Conservation (phyloP, 2,888 invertebrate genomes). For the Ormyrus labotus region DNA sequence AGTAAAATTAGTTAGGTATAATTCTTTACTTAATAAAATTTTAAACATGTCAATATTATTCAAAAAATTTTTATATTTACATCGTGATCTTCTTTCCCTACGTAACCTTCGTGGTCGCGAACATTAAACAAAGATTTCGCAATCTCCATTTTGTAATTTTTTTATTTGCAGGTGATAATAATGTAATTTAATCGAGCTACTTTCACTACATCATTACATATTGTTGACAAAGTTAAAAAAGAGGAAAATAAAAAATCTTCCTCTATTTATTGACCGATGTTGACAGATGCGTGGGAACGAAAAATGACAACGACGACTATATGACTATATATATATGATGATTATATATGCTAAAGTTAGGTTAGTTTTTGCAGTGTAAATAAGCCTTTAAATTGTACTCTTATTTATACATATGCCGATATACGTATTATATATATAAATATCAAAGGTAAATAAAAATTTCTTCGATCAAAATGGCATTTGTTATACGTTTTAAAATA, state of each 20-base stretch:
- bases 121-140: constrained; percentile 93
- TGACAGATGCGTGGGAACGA: constrained; percentile 48
- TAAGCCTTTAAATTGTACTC: background rate
- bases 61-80: constrained; percentile 75
- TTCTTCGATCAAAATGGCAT: too few species aligned
- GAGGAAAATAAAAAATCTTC: constrained; percentile 19
- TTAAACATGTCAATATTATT: too few species aligned
- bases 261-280: constrained; percentile 46
- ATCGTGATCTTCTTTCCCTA: constrained; percentile 89
- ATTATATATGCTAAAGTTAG: constrained; percentile 5
- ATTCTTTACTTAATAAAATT: too few species aligned
- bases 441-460: too few species aligned
- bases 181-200: constrained; percentile 2
- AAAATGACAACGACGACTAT: constrained; percentile 32
- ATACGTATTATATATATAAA: too few species aligned
- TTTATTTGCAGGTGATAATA: background rate
- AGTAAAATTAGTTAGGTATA: too few species aligned
- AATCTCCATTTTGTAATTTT: constrained; percentile 84
- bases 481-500: too few species aligned
- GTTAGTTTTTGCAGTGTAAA: constrained; percentile 36
- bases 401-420: background rate
- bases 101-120: constrained; percentile 92
- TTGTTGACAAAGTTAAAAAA: constrained; percentile 12
- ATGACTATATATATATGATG: background rate
- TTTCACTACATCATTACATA: constrained; percentile 36